Base-by-base conservation (phyloP, 2,888 invertebrate species). In the Callosobruchus maculatus region DNA sequence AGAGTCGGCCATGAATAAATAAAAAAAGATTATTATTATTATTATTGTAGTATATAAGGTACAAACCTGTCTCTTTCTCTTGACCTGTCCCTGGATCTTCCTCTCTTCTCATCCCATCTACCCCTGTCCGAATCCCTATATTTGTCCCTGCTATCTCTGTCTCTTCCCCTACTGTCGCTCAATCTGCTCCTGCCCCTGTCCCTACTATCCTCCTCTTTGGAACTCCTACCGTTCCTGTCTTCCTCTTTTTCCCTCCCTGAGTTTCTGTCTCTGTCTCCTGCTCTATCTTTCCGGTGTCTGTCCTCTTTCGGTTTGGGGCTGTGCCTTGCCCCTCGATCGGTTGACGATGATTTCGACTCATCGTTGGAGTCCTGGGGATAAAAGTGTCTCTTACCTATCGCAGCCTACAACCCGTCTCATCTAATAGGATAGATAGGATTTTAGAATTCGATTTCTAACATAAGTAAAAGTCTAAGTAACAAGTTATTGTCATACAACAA, bases 321-420 rank as follows among this genome's bases (percentile, higher is more conserved):
- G n/a, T 76, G 76, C 68, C 68, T 78, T 75, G 76, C 75, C 70
- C n/a, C n/a, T n/a, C 76, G 72, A 21, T 77, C 75, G 70, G 21
- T 20, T 7, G 21, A 20, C 5, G 68, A 68, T 1, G 68, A 22
- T 68, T 21, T 22, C 68, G 21, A 21, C 22, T 68, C 73, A 66
- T 76, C 77, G 30, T 76, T 77, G 72, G 75, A 76, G 30, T 78
- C 78, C 30, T 77, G 85, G 82, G 83, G 80, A 76, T 79, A 85
- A 86, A 85, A 85, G 83, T 80, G 80, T 77, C 78, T 80, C 84
- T 85, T 84, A 85, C 82, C 83, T 83, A 83, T 80, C 73, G 79
- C 78, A 79, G 80, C 79, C 79, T 78, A 78, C 78, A n/a, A 21
- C 21, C 68, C 9, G 49, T 49, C n/a, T n/a, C 49, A 49, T 49